phyloP scores from a whole-genome alignment of 2,113 vertebrate genomes.

The Pangasianodon hypophthalmus region DNA sequence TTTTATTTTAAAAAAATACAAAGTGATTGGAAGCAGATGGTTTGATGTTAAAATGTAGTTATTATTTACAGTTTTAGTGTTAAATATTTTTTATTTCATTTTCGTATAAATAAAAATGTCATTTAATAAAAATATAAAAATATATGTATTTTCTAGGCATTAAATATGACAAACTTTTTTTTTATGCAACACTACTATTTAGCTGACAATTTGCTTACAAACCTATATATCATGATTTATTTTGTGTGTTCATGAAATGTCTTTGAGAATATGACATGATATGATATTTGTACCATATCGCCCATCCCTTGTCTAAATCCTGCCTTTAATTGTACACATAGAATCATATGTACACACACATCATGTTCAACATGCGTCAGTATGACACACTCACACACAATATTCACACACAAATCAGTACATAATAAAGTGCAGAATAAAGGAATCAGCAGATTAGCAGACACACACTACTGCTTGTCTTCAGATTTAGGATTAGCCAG shows the following conservation, averaged over 20 bases:
- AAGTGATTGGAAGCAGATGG: not conserved
- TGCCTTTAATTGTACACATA: not conserved
- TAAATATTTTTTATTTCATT: not conserved
- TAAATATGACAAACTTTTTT: too few relatives aligned
- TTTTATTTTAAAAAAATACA: not conserved
- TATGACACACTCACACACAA: not conserved
- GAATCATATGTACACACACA: not conserved
- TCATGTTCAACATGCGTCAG: conserved; percentile 10
- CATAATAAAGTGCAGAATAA: not conserved
- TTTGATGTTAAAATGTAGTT: not conserved
- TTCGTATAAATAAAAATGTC: not conserved
- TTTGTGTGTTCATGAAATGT: not conserved
- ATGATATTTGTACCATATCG: not conserved
- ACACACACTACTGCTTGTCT: conserved; percentile 16
- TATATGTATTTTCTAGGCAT: too few relatives aligned
- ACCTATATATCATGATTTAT: not conserved
- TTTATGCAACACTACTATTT: too few relatives aligned
- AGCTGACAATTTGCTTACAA: too few relatives aligned
- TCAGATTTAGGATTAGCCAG: conserved; percentile 21
- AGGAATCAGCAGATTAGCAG: conserved; percentile 22
- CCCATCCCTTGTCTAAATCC: not conserved
- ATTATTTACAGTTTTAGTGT: not conserved
- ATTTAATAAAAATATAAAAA: not conserved
- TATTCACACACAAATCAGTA: not conserved
- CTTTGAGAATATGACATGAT: not conserved